Evolutionary conservation across 30 jellyfish, hydroid and myxozoan genomes (phyloP).

Genomic region (Catostylus mosaicus): DNA sequence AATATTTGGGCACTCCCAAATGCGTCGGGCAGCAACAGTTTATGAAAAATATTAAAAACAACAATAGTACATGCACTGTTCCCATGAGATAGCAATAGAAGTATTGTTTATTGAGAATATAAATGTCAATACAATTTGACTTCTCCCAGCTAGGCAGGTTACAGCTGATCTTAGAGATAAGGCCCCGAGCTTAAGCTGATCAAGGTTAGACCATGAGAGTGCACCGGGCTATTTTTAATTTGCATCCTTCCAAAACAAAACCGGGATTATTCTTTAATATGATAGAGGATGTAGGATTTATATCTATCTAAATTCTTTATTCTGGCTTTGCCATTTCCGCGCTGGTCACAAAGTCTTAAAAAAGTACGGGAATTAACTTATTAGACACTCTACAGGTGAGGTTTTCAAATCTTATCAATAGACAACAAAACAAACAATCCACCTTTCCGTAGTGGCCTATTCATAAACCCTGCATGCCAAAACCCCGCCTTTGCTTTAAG

Average conservation of each 20-base stretch:
- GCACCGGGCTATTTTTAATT: slow-evolving; percentile 2
- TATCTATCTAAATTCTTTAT: background rate
- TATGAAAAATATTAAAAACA: background rate
- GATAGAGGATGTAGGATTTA: slow-evolving; percentile 45
- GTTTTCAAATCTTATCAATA: background rate
- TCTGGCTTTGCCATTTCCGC: slow-evolving; percentile 25
- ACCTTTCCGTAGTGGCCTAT: background rate
- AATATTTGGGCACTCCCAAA: background rate
- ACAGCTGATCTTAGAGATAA: background rate
- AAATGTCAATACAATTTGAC: background rate
- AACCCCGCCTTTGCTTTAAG: background rate
- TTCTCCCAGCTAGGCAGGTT: background rate
- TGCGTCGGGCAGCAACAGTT: background rate
- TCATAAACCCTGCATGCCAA: background rate
- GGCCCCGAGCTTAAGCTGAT: slow-evolving; percentile 21
- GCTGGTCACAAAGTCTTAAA: background rate
- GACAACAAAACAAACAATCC: slow-evolving; percentile 2
- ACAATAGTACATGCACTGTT: background rate
- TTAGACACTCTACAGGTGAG: slow-evolving; percentile 8
- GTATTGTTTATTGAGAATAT: background rate
- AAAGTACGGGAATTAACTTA: background rate
- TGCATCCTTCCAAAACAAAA: slow-evolving; percentile 34
- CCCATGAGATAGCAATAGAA: background rate
- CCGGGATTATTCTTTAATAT: slow-evolving; percentile 11
- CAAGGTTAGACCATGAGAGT: slow-evolving; percentile 1